Conservation (phyloP, 2,797 vertebrate genomes). For the Meriones psammophilus region DNA sequence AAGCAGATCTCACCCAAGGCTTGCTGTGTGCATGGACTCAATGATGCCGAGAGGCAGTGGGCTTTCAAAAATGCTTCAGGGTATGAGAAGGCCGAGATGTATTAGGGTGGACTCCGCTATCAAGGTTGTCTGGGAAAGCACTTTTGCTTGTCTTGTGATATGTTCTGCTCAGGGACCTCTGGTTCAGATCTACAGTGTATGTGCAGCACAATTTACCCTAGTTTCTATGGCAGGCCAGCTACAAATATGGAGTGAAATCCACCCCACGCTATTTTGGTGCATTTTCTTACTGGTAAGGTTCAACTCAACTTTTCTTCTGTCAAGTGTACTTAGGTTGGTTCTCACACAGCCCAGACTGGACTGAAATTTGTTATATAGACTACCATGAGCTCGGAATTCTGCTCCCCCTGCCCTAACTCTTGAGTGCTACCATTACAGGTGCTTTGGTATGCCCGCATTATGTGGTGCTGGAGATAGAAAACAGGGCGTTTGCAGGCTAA, state of each 20-base stretch:
- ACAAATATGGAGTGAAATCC: neutral
- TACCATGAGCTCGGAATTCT: neutral
- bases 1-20: neutral
- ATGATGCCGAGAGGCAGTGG: neutral
- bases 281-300: neutral
- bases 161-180: neutral
- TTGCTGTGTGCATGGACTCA: neutral
- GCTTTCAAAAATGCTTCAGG: neutral
- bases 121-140: neutral
- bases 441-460: neutral
- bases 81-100: neutral
- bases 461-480: no score
- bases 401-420: neutral
- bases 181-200: neutral
- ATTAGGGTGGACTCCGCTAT: neutral
- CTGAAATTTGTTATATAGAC: neutral
- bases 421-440: neutral
- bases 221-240: constrained; percentile 19
- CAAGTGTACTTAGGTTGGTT: neutral
- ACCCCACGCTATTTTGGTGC: neutral
- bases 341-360: neutral
- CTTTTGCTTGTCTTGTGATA: constrained; percentile 15
- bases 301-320: neutral
- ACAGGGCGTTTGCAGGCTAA: neutral
- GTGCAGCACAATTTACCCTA: neutral